Evolutionary conservation across 1,140 invertebrate species (phyloP).

Genomic region (Drosophila willistoni): DNA sequence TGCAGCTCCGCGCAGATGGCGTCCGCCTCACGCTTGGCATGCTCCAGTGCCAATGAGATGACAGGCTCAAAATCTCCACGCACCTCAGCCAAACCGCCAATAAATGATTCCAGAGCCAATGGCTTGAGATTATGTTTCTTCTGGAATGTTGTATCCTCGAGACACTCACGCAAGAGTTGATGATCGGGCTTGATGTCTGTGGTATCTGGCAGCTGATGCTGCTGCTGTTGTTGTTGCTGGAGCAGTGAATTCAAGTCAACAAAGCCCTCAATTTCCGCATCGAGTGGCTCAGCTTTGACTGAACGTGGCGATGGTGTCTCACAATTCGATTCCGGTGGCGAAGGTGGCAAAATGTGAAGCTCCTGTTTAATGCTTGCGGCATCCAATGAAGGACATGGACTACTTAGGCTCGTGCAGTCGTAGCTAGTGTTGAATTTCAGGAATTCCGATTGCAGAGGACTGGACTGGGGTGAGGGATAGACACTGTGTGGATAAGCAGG

Average conservation of each 20-base stretch:
- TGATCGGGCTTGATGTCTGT: slow-evolving; percentile 86
- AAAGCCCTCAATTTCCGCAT: slow-evolving; percentile 75
- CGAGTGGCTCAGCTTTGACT: slow-evolving; percentile 77
- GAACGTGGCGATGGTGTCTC: slow-evolving; percentile 79
- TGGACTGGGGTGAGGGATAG: slow-evolving; percentile 79
- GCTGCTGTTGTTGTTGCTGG: slow-evolving; percentile 53
- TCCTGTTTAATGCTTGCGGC: slow-evolving; percentile 76
- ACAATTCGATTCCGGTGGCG: slow-evolving; percentile 82
- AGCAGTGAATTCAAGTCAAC: slow-evolving; percentile 79
- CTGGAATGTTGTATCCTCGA: slow-evolving; percentile 92
- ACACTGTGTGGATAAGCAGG: slow-evolving; percentile 68
- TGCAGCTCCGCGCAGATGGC: slow-evolving; percentile 92
- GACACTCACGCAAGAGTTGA: slow-evolving; percentile 90
- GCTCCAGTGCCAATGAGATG: slow-evolving; percentile 92
- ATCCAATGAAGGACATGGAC: slow-evolving; percentile 79
- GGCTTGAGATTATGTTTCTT: slow-evolving; percentile 91
- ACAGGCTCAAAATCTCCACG: slow-evolving; percentile 91
- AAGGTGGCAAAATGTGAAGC: slow-evolving; percentile 78
- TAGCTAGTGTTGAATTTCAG: slow-evolving; percentile 59
- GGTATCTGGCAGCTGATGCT: slow-evolving; percentile 37
- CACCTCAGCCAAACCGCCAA: slow-evolving; percentile 84
- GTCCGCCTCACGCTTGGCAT: slow-evolving; percentile 92
- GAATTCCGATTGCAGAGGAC: slow-evolving; percentile 76
- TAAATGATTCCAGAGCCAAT: slow-evolving; percentile 85
- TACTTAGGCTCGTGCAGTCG: slow-evolving; percentile 74